These are phyloP conservation scores for Scaeva pyrastri DNA, from an alignment of 2,888 invertebrate genomes.

Conservation along the genomic window DNA sequence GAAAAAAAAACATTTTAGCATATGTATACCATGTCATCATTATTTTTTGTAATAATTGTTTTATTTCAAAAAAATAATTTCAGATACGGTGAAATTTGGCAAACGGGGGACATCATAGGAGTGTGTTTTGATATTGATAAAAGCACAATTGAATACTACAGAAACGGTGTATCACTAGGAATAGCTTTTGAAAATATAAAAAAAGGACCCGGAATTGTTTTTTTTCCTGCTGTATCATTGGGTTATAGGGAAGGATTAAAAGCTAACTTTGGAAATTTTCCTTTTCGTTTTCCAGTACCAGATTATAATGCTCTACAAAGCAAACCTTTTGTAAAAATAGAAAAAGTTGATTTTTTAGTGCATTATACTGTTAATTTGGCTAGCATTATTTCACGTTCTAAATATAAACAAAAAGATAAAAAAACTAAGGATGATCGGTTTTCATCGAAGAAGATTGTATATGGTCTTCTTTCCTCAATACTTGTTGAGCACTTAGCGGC, in stretches of 20 bases:
- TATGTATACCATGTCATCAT: too few relatives aligned
- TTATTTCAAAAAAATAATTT: too few relatives aligned
- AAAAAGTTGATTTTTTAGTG: constrained; percentile 80
- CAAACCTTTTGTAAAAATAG: constrained; percentile 80
- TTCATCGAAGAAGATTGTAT: constrained; percentile 84
- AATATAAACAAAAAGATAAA: constrained; percentile 75
- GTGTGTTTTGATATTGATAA: constrained; percentile 90
- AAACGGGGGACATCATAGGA: constrained; percentile 92
- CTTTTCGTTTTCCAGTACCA: constrained; percentile 88
- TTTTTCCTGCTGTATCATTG: constrained; percentile 92
- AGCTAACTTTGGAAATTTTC: constrained; percentile 91
- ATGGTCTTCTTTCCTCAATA: constrained; percentile 85
- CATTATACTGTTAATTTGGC: constrained; percentile 82
- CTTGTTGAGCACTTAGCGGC: constrained; percentile 87
- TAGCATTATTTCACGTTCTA: constrained; percentile 80
- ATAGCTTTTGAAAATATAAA: constrained; percentile 89
- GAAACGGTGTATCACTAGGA: constrained; percentile 91
- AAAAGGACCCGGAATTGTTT: constrained; percentile 90
- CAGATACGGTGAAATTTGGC: constrained; percentile 91
- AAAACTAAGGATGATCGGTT: constrained; percentile 71
- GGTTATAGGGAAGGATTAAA: constrained; percentile 90
- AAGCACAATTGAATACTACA: constrained; percentile 87
- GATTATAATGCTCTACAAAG: constrained; percentile 89
- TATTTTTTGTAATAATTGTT: too few relatives aligned
- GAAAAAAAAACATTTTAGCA: too few relatives aligned